phyloP scores from a whole-genome alignment of 2,797 vertebrate species.

The Takifugu rubripes region DNA sequence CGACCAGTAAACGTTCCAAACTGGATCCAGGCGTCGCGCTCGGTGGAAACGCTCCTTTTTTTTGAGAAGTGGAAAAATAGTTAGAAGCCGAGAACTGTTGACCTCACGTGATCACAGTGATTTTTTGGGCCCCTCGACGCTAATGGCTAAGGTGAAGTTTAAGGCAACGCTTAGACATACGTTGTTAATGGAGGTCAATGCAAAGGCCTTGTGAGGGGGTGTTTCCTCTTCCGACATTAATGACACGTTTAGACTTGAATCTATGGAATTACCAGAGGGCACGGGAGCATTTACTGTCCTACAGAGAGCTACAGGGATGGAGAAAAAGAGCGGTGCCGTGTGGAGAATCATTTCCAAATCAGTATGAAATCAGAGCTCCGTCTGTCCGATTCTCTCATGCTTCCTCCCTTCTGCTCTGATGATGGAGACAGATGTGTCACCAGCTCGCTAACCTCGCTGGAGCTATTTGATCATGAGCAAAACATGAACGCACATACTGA shows the following conservation, averaged over 20 bases:
- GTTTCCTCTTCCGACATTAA: slow-evolving; percentile 10
- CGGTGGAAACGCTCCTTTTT: too few relatives aligned
- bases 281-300: slow-evolving; percentile 29
- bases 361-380: slow-evolving; percentile 59
- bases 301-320: slow-evolving; percentile 17
- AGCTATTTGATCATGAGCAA: slow-evolving; percentile 42
- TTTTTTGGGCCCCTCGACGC: slow-evolving; percentile 18
- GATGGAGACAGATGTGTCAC: slow-evolving; percentile 66
- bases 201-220: too few relatives aligned
- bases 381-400: slow-evolving; percentile 52
- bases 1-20: too few relatives aligned
- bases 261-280: slow-evolving; percentile 63
- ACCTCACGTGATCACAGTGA: slow-evolving; percentile 39
- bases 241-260: slow-evolving; percentile 47
- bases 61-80: too few relatives aligned
- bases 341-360: slow-evolving; percentile 52
- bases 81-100: too few relatives aligned
- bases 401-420: slow-evolving; percentile 36
- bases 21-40: too few relatives aligned
- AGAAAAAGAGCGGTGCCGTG: slow-evolving; percentile 16
- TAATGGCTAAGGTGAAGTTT: too few relatives aligned
- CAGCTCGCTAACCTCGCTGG: slow-evolving; percentile 38
- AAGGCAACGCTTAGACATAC: too few relatives aligned
- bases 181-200: too few relatives aligned
- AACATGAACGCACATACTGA: too few relatives aligned